Conservation (phyloP, 1,140 invertebrate genomes). For the Drosophila prosaltans region DNA sequence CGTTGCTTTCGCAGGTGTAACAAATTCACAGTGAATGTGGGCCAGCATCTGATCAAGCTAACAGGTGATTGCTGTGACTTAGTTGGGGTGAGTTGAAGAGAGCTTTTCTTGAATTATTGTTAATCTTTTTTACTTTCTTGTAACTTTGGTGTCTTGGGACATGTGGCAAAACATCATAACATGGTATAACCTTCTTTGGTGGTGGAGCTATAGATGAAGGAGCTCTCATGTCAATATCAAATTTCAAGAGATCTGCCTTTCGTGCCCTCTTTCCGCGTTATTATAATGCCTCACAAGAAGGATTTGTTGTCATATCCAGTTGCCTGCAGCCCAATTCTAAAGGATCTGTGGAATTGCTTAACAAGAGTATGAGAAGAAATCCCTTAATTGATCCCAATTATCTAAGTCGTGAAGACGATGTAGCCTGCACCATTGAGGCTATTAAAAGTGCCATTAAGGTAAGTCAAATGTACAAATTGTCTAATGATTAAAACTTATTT, state of each 20-base stretch:
- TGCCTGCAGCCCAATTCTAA: constrained; percentile 88
- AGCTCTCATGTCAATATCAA: constrained; percentile 86
- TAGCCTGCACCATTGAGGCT: constrained; percentile 86
- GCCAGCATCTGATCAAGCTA: too few relatives aligned
- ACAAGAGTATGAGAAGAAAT: constrained; percentile 84
- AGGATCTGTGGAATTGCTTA: constrained; percentile 86
- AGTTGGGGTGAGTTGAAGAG: too few relatives aligned
- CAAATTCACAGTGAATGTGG: too few relatives aligned
- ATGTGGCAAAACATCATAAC: constrained; percentile 77
- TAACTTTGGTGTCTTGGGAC: constrained; percentile 86
- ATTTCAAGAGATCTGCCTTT: constrained; percentile 87
- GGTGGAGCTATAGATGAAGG: constrained; percentile 88
- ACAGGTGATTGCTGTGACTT: too few relatives aligned
- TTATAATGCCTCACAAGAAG: constrained; percentile 86
- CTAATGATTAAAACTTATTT: not conserved
- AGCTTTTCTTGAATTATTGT: too few relatives aligned
- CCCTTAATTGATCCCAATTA: constrained; percentile 91
- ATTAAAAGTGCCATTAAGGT: constrained; percentile 85
- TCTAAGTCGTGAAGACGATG: constrained; percentile 85
- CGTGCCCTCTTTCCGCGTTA: constrained; percentile 87
- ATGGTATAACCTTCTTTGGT: constrained; percentile 86
- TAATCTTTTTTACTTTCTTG: too few relatives aligned
- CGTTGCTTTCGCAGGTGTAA: constrained; percentile 91
- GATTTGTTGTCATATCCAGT: constrained; percentile 87
- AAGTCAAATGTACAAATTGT: too few relatives aligned